Conservation (phyloP, 2,797 vertebrate species). For the Etheostoma nigrum region DNA sequence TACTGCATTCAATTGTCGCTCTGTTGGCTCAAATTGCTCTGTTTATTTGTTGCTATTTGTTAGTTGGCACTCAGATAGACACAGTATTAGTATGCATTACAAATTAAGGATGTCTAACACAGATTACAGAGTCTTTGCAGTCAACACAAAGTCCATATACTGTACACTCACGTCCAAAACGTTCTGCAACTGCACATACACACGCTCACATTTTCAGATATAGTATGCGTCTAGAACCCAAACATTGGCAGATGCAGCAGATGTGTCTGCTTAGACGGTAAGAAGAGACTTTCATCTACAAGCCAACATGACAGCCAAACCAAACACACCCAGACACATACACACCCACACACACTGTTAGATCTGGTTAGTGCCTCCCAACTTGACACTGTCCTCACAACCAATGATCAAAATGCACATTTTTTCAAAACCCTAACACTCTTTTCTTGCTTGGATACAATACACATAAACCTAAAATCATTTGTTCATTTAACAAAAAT, state of each 20-base stretch:
- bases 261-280: slow-evolving; percentile 23
- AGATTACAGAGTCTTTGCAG: not conserved
- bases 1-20: slow-evolving; percentile 39
- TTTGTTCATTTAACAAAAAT: too few species aligned
- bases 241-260: not conserved
- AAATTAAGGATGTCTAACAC: not conserved
- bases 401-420: too few species aligned
- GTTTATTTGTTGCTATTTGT: slow-evolving; percentile 24
- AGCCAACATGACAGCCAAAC: slow-evolving; percentile 31
- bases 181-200: not conserved
- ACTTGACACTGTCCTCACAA: slow-evolving; percentile 31
- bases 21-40: slow-evolving; percentile 28
- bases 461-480: too few species aligned
- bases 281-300: slow-evolving; percentile 30
- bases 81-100: not conserved
- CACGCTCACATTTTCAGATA: not conserved
- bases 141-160: not conserved
- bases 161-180: not conserved
- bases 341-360: slow-evolving; percentile 24
- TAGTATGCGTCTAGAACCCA: not conserved
- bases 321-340: not conserved
- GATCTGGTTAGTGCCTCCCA: slow-evolving; percentile 45
- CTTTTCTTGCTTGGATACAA: too few species aligned
- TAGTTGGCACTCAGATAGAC: not conserved
- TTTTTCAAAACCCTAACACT: too few species aligned